phyloP scores from a whole-genome alignment of 2,113 vertebrate species.

The Pluvianellus socialis region DNA sequence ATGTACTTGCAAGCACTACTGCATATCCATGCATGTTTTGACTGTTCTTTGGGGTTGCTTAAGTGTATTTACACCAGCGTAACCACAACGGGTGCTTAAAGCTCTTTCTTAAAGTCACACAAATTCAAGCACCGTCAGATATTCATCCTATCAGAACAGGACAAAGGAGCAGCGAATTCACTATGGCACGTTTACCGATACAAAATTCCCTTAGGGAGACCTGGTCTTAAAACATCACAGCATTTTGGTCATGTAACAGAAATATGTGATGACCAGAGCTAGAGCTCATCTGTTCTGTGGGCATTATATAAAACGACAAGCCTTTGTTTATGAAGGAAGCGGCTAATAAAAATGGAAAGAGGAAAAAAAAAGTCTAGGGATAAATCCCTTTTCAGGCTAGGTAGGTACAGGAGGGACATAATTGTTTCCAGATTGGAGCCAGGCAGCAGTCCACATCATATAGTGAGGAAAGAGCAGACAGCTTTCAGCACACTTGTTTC shows the following conservation, averaged over 20 bases:
- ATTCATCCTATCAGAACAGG: neutral
- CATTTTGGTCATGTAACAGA: neutral
- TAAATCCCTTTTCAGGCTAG: neutral
- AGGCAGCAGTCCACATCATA: neutral
- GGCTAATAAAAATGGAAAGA: neutral
- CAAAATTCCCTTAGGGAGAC: neutral
- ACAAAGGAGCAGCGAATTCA: neutral
- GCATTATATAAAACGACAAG: neutral
- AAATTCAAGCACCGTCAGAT: neutral
- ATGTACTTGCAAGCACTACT: neutral
- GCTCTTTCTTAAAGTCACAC: neutral
- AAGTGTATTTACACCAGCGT: neutral
- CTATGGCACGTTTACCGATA: neutral
- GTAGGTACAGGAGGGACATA: conserved; percentile 3
- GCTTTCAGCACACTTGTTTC: conserved; percentile 8
- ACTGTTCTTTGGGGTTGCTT: neutral
- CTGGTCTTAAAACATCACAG: neutral
- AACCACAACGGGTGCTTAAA: neutral
- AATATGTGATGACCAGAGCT: neutral
- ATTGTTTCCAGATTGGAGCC: conserved; percentile 10
- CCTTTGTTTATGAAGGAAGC: neutral
- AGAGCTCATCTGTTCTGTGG: neutral
- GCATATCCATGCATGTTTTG: neutral
- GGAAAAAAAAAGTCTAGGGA: neutral
- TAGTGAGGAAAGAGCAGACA: neutral